Evolutionary conservation across 2,888 invertebrate genomes (phyloP), one percentile per base, ranked within the genome.

Genomic region (Philopedon plagiatum): DNA sequence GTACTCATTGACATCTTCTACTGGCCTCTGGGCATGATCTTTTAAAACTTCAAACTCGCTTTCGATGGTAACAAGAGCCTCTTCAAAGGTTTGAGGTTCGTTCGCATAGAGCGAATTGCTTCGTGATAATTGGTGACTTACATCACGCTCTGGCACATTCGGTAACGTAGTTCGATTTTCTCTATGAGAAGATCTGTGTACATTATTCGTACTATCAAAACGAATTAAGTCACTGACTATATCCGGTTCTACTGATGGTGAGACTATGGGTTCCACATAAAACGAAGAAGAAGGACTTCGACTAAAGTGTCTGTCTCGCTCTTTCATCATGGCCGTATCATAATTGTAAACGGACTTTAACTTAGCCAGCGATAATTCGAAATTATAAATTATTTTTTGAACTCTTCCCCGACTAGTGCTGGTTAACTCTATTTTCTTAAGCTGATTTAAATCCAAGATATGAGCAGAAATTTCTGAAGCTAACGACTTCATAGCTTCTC

Each of bases 281-380:
- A 67, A 46, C 11, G 11, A 21, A n/a, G 56, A 18, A 11, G 44
- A 44, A 13, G 15, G 18, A 19, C 8, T 58, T 51, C 11, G 9
- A 15, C 8, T 32, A 1, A 44, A 34, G 9, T 49, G 15, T 44
- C 26, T 61, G 15, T 54, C 29, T n/a, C 37, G 37, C n/a, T 57
- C 56, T 26, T 65, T 65, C 18, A 23, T 54, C 23, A 58, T 21
- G 7, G 32, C 41, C 1, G 68, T 68, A 15, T 61, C 60, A 7
- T 26, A 60, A 23, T 63, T 63, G 8, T 64, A 62, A 29, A 68
- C 51, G 5, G 75, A 75, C 39, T 71, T 74, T 19, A 75, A 21
- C 21, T 71, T 74, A 4, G 71, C 75, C 18, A 75, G 51, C 18
- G 69, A 61, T 26, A 75, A 46, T 56, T 74, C 75, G 26, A 70